A percentile compares a stretch with the other conserved stretches of the same genome.
Evolutionary conservation across 1,140 invertebrate genomes (phyloP).

Genomic region (Whitmania pigra): DNA sequence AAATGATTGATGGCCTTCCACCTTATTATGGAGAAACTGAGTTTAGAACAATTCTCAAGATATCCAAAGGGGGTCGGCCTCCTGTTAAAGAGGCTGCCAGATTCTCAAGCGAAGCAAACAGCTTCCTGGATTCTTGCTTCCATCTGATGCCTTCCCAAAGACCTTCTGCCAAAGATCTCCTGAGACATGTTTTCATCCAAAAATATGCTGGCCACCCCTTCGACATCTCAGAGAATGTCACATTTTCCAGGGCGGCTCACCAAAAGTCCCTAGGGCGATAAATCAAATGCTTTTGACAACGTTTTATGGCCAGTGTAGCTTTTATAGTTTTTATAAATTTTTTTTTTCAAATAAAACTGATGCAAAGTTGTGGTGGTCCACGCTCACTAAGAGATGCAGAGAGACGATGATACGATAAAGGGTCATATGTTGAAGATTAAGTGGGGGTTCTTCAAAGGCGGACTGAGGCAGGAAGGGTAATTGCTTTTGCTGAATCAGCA

Average conservation of each 20-base stretch:
- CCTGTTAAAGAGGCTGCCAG: constrained; percentile 19
- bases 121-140: constrained; percentile 73
- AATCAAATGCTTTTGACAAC: neutral
- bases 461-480: too few species aligned
- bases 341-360: neutral
- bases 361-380: too few species aligned
- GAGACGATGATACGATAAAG: too few species aligned
- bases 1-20: constrained; percentile 32
- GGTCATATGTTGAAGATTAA: too few species aligned
- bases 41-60: constrained; percentile 25
- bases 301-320: neutral
- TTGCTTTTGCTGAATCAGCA: too few species aligned
- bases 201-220: constrained; percentile 51
- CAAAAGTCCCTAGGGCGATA: neutral
- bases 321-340: neutral
- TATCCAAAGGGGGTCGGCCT: constrained; percentile 29
- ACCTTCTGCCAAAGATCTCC: constrained; percentile 68
- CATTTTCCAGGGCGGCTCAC: neutral
- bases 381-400: too few species aligned
- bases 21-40: constrained; percentile 31
- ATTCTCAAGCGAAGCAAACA: constrained; percentile 28
- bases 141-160: constrained; percentile 76
- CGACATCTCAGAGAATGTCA: neutral
- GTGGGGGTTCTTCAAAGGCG: too few species aligned
- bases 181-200: constrained; percentile 86